Evolutionary conservation across 1,140 invertebrate genomes (phyloP).

Genomic region (Drosophila arawakana): DNA sequence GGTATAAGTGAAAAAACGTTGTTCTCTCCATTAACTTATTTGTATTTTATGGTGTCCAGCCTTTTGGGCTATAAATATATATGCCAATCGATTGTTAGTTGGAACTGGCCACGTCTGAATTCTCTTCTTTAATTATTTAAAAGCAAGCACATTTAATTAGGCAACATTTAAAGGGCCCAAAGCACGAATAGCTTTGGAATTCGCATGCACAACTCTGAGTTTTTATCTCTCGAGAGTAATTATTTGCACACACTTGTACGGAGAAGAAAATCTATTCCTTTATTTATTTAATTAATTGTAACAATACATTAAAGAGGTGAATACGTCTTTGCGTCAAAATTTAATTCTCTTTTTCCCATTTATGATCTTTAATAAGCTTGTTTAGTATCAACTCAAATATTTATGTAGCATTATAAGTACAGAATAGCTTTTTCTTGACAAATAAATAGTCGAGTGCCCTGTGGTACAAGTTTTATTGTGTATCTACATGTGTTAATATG

Average conservation of each 20-base stretch:
- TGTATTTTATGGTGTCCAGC: slow-evolving; percentile 11
- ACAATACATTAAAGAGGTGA: slow-evolving; percentile 12
- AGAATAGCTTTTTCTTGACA: too few relatives aligned
- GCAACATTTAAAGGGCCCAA: slow-evolving; percentile 31
- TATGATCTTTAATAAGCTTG: slow-evolving; percentile 23
- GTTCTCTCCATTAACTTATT: slow-evolving; percentile 11
- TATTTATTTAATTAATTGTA: slow-evolving; percentile 62
- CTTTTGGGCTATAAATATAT: slow-evolving; percentile 57
- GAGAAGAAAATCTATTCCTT: not conserved
- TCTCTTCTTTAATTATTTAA: slow-evolving; percentile 69
- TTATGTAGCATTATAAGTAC: not conserved
- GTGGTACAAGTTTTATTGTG: too few relatives aligned
- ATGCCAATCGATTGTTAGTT: slow-evolving; percentile 63
- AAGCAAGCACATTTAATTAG: slow-evolving; percentile 37
- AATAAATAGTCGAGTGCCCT: too few relatives aligned
- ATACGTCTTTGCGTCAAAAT: not conserved
- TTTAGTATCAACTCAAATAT: not conserved
- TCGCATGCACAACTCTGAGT: not conserved
- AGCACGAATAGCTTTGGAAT: slow-evolving; percentile 7
- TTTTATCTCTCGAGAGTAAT: slow-evolving; percentile 27
- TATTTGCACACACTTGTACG: slow-evolving; percentile 26
- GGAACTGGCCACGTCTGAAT: slow-evolving; percentile 19
- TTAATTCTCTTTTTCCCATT: slow-evolving; percentile 58
- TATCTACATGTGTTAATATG: too few relatives aligned
- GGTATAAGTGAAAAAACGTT: not conserved